A percentile compares a stretch with the other conserved stretches of the same genome.
phyloP scores from a whole-genome alignment of 2,888 invertebrate species.

The Pterobdella sp. region DNA sequence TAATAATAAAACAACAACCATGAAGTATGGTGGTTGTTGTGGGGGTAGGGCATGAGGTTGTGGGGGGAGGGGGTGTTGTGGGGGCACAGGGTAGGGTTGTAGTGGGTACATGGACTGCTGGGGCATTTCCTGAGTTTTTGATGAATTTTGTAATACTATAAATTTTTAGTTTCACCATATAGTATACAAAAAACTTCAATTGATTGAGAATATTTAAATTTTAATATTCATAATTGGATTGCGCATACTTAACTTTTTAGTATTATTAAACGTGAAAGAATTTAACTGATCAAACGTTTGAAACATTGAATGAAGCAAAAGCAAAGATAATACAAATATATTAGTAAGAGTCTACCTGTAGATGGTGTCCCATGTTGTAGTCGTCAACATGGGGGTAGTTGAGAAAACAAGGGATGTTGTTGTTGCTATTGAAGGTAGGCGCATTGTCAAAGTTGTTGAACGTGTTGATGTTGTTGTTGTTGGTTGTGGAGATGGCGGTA shows the following conservation, averaged over 20 bases:
- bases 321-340: not conserved
- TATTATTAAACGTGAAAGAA: not conserved
- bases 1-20: not conserved
- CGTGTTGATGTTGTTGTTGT: not conserved
- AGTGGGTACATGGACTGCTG: not conserved
- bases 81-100: not conserved
- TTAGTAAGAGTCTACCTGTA: not conserved
- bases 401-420: not conserved
- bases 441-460: not conserved
- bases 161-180: not conserved
- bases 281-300: not conserved
- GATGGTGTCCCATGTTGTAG: not conserved
- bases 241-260: too few species aligned
- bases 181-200: not conserved
- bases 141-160: not conserved
- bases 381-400: not conserved
- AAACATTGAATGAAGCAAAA: too few species aligned
- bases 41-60: not conserved
- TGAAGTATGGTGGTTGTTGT: not conserved
- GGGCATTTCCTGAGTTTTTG: not conserved
- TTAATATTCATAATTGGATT: not conserved
- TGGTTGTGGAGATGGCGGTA: constrained; percentile 9
- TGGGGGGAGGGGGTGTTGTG: not conserved
- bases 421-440: not conserved
- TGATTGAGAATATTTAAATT: not conserved